Percentiles rank a stretch among this genome's conserved stretches.
Evolutionary conservation across 2,797 vertebrate genomes (phyloP).

Genomic region (Sebastiscus albofasciatus): DNA sequence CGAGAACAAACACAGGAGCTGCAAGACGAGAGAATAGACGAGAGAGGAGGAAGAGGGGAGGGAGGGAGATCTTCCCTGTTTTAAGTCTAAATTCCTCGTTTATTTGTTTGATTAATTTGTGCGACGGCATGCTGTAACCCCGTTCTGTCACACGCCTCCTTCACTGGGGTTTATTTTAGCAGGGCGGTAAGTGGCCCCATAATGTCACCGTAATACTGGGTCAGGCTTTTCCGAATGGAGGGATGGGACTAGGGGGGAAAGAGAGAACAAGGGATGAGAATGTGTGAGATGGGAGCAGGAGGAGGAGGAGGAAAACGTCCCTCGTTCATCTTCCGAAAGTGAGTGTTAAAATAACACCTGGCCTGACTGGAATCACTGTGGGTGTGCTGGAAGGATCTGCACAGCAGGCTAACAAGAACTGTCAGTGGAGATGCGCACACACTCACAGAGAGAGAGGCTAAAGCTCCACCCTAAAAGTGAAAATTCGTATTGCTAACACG

Average conservation of each 20-base stretch:
- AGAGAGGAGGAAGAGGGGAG: background rate
- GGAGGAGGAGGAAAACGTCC: constrained; percentile 67
- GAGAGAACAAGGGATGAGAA: constrained; percentile 53
- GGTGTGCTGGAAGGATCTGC: constrained; percentile 70
- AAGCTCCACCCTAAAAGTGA: background rate
- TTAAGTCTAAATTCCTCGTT: constrained; percentile 75
- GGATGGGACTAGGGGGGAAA: constrained; percentile 60
- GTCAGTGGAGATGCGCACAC: constrained; percentile 46
- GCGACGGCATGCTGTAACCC: constrained; percentile 66
- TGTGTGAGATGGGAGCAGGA: constrained; percentile 49
- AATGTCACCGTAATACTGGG: constrained; percentile 84
- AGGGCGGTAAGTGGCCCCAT: constrained; percentile 79
- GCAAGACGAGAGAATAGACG: constrained; percentile 14
- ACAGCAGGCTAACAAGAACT: constrained; percentile 64
- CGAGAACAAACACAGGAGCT: constrained; percentile 27
- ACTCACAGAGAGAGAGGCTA: background rate
- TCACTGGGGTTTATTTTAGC: constrained; percentile 80
- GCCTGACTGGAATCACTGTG: constrained; percentile 70
- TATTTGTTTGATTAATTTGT: constrained; percentile 82
- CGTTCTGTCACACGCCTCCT: constrained; percentile 79
- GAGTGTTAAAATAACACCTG: constrained; percentile 80
- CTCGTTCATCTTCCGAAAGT: constrained; percentile 79
- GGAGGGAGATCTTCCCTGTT: constrained; percentile 49
- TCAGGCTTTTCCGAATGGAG: constrained; percentile 76
- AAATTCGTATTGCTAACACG: background rate